Evolutionary conservation across 2,888 invertebrate genomes (phyloP).

Genomic region (Adineta ricciae): DNA sequence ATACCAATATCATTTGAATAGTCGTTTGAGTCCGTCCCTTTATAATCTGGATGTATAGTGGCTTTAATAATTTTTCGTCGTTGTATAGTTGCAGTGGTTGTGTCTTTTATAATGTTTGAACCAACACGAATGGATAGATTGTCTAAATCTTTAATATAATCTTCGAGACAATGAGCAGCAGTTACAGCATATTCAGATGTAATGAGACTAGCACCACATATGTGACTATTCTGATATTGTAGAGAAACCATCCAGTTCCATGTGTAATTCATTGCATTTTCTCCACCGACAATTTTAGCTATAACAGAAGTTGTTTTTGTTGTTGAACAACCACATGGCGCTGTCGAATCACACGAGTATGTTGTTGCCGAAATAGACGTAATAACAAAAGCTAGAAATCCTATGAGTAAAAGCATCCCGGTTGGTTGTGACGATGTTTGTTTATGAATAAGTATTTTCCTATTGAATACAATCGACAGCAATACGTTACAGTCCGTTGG

Average conservation of each 20-base stretch:
- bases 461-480: too few relatives aligned
- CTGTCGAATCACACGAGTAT: background rate
- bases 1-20: background rate
- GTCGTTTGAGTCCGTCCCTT: too few relatives aligned
- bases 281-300: background rate
- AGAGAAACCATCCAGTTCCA: background rate
- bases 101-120: background rate
- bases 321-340: background rate
- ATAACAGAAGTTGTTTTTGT: background rate
- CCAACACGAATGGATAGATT: background rate
- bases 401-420: background rate
- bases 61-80: background rate
- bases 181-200: background rate
- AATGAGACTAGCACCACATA: background rate
- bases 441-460: background rate
- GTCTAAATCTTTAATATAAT: background rate
- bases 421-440: background rate
- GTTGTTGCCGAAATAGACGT: background rate
- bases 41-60: background rate
- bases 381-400: background rate
- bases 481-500: too few relatives aligned
- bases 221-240: background rate
- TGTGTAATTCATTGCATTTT: background rate
- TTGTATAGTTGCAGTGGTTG: background rate
- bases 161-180: background rate